phyloP scores from a whole-genome alignment of 2,113 vertebrate genomes.

The Zapornia atra region DNA sequence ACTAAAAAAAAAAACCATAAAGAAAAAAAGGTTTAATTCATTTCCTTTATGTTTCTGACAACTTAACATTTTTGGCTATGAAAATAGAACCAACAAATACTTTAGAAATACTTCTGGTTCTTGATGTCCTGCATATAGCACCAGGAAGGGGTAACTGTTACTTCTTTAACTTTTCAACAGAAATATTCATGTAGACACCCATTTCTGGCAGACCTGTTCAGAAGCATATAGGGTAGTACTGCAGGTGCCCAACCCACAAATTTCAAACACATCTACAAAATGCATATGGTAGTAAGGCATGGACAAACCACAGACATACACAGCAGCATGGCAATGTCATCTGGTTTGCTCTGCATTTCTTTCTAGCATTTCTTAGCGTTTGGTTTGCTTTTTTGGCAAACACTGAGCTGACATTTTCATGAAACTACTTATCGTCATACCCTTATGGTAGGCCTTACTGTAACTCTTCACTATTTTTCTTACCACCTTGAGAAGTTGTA shows the following conservation, averaged over 20 bases:
- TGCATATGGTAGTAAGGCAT: accelerated
- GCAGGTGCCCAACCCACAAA: not conserved
- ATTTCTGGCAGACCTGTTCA: not conserved
- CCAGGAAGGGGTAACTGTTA: not conserved
- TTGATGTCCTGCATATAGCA: not conserved
- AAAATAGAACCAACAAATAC: not conserved
- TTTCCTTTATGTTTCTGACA: not conserved
- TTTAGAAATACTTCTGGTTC: not conserved
- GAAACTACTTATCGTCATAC: not conserved
- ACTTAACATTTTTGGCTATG: not conserved
- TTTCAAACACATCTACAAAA: not conserved
- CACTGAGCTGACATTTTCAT: not conserved
- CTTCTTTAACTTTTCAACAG: not conserved
- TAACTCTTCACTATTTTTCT: not conserved
- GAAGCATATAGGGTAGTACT: not conserved
- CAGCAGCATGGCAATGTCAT: not conserved
- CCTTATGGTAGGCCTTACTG: not conserved
- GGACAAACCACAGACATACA: not conserved
- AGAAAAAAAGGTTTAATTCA: not conserved
- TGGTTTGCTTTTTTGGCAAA: not conserved
- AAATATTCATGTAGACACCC: not conserved
- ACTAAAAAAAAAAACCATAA: not conserved
- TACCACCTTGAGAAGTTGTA: not conserved
- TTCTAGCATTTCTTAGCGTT: not conserved
- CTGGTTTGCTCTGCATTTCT: not conserved